phyloP scores from a whole-genome alignment of 2,113 vertebrate species.

The Scopus umbretta region DNA sequence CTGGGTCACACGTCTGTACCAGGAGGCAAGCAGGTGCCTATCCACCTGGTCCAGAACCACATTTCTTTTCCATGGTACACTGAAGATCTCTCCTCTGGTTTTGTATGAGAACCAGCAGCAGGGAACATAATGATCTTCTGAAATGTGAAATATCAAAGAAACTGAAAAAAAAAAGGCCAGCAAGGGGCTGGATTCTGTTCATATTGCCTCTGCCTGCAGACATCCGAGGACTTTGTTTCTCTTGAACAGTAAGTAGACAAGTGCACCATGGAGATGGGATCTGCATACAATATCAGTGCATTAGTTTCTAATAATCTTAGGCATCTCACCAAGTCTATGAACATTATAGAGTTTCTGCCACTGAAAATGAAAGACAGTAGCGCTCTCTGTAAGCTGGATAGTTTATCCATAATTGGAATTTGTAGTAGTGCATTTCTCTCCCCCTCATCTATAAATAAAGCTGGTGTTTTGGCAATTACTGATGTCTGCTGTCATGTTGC shows the following conservation, averaged over 20 bases:
- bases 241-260: not conserved
- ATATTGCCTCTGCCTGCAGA: not conserved
- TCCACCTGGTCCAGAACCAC: not conserved
- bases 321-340: not conserved
- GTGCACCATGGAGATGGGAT: not conserved
- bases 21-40: not conserved
- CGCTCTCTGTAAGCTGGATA: not conserved
- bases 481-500: slow-evolving; percentile 36
- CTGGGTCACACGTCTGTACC: not conserved
- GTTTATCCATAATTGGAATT: slow-evolving; percentile 37
- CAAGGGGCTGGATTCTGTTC: not conserved
- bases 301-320: not conserved
- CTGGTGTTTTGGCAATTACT: slow-evolving; percentile 46
- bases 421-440: not conserved
- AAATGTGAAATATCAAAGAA: not conserved
- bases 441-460: slow-evolving; percentile 21
- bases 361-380: not conserved
- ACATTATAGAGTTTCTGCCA: not conserved
- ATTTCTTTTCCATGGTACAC: not conserved
- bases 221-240: not conserved
- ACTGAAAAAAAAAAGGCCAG: not conserved
- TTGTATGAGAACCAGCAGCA: not conserved
- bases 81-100: not conserved
- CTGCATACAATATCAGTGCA: not conserved
- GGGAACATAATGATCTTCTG: not conserved